These are phyloP conservation scores for Chlorospingus semifuscus DNA, from an alignment of 2,797 vertebrate species.

Conservation along the genomic window DNA sequence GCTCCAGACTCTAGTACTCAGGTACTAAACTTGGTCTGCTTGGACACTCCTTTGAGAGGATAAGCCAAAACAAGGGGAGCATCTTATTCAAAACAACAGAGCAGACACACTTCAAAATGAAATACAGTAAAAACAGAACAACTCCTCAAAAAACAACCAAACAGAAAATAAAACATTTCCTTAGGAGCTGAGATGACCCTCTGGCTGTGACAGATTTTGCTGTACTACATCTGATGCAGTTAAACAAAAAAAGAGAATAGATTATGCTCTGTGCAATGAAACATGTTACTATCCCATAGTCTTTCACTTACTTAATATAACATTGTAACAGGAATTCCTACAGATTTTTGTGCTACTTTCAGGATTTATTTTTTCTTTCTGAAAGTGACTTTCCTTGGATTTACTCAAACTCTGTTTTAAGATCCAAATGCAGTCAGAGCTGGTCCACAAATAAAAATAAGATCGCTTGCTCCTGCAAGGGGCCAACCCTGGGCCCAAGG, in stretches of 20 bases:
- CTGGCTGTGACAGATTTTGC: background rate
- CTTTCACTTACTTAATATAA: background rate
- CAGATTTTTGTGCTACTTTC: background rate
- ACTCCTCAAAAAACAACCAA: background rate
- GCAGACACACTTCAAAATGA: background rate
- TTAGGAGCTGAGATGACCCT: background rate
- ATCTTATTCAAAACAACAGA: background rate
- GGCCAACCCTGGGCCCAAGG: background rate
- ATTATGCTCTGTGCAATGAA: background rate
- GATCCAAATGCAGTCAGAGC: background rate
- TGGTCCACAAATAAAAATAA: background rate
- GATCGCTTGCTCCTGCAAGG: background rate
- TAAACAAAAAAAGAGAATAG: background rate
- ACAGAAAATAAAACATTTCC: background rate
- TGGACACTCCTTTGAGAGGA: background rate
- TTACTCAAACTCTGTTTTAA: background rate
- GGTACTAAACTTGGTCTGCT: background rate
- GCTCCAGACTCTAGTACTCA: background rate
- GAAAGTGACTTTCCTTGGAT: slow-evolving; percentile 12
- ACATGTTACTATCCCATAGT: background rate
- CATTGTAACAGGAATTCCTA: background rate
- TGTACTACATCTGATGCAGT: background rate
- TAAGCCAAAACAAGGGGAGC: background rate
- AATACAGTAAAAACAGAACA: background rate
- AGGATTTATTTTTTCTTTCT: slow-evolving; percentile 3